Conservation (phyloP, 2,113 vertebrate genomes). For the Lamprotornis superbus region DNA sequence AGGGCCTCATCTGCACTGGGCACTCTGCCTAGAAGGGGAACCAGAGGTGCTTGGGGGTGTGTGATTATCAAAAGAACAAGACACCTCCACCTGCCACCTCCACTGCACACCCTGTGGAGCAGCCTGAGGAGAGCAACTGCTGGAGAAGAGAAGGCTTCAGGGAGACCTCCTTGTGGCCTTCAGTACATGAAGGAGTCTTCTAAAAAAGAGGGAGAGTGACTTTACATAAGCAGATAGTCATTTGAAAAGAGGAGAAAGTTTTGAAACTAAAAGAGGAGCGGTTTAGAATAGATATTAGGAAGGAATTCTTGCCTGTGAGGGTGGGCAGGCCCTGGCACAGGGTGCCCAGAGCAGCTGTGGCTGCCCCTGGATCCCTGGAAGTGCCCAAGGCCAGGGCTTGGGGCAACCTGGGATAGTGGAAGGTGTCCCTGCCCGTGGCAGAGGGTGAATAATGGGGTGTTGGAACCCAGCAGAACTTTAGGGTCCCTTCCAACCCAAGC, state of each 20-base stretch:
- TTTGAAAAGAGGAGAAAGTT: background rate
- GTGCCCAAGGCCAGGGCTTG: background rate
- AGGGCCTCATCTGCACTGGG: background rate
- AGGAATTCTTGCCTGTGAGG: background rate
- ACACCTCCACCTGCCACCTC: background rate
- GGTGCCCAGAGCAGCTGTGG: background rate
- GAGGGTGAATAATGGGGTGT: background rate
- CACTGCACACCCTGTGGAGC: background rate
- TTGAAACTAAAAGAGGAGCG: background rate
- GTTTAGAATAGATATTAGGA: background rate
- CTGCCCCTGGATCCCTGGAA: background rate
- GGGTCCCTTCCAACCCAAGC: background rate
- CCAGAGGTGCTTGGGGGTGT: too few relatives aligned
- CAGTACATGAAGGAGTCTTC: background rate
- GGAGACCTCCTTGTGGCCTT: background rate
- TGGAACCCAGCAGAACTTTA: background rate
- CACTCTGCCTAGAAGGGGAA: background rate
- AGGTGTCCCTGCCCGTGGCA: background rate
- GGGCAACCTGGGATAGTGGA: background rate
- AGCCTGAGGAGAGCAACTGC: background rate
- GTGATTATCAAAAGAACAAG: background rate
- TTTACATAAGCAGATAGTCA: background rate
- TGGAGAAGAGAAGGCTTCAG: background rate
- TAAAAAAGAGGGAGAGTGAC: background rate
- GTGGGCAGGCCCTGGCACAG: background rate